Evolutionary conservation across 2,888 invertebrate species (phyloP), one percentile per base, ranked within the genome.

Genomic region (Dioctria linearis): DNA sequence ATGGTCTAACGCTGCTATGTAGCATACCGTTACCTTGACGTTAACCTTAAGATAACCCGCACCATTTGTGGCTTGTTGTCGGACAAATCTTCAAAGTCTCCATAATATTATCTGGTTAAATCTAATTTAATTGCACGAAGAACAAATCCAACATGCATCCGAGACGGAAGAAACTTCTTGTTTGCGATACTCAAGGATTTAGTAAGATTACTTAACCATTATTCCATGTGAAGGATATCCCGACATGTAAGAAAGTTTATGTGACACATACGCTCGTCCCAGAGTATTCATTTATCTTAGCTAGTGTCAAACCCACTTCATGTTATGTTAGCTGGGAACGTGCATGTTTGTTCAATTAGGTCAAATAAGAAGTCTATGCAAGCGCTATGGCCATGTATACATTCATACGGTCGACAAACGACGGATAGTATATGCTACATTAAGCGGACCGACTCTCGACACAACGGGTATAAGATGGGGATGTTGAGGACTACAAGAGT

Each of bases 281-380:
- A 65, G 65, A 81, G 59, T 78, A 82, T 80, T 82, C 82, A 82
- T 82, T 82, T 82, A 80, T 82, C 82, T 80, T 82, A 65, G 82
- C 80, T 80, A 80, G 80, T 82, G 82, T 82, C 82, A 82, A 82
- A 82, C 82, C 82, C 82, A 82, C 82, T 82, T 82, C 82, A 82
- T 82, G 82, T 82, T 80, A 82, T 82, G 82, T 82, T 82, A 43
- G 78, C 78, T 78, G 54, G 78, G 54, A 78, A 82, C 82, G 82
- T 82, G 82, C 82, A 82, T 82, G 82, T 82, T 82, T 82, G 82
- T 82, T 82, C 80, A 82, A 82, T 82, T 82, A 82, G 82, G 82
- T 82, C 76, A 79, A 80, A 80, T 76, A 65, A 65, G 63, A 63
- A 46, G 25, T 25, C 25, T 40, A 65, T 73, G 39, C 75, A 63